Evolutionary conservation across 2,888 invertebrate species (phyloP).

Genomic region (Apamea monoglypha): DNA sequence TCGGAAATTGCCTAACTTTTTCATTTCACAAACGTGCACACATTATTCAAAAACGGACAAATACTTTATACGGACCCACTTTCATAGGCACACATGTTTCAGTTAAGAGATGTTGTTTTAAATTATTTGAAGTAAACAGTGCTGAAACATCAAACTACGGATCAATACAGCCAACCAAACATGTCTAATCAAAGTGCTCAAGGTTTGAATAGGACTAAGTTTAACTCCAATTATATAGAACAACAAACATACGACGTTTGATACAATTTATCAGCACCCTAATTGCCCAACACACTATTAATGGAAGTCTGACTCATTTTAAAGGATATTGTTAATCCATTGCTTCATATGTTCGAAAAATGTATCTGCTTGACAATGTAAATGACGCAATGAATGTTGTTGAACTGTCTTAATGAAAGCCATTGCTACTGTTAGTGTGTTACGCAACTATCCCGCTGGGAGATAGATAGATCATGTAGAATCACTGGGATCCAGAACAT

Average conservation of each 20-base stretch:
- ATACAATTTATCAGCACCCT: background rate
- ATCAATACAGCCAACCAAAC: constrained; percentile 9
- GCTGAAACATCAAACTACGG: background rate
- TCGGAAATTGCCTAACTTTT: background rate
- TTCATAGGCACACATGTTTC: no score
- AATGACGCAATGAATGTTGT: background rate
- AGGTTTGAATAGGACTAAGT: constrained; percentile 2
- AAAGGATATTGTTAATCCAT: background rate
- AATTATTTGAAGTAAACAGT: constrained; percentile 3
- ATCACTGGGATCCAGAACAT: background rate
- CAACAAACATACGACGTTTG: background rate
- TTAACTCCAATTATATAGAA: constrained; percentile 2
- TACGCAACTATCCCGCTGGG: no score
- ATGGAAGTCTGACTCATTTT: background rate
- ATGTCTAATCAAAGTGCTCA: background rate
- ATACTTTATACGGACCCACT: background rate
- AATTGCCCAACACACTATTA: background rate
- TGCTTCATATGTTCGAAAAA: background rate
- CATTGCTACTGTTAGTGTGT: no score
- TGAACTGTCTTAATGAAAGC: no score
- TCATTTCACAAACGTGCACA: no score
- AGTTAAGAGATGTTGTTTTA: constrained; percentile 3
- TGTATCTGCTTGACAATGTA: background rate
- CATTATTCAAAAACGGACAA: background rate
- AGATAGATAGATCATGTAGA: background rate